Evolutionary conservation across 2,113 vertebrate genomes (phyloP).

Genomic region (Oreocharis arfaki): DNA sequence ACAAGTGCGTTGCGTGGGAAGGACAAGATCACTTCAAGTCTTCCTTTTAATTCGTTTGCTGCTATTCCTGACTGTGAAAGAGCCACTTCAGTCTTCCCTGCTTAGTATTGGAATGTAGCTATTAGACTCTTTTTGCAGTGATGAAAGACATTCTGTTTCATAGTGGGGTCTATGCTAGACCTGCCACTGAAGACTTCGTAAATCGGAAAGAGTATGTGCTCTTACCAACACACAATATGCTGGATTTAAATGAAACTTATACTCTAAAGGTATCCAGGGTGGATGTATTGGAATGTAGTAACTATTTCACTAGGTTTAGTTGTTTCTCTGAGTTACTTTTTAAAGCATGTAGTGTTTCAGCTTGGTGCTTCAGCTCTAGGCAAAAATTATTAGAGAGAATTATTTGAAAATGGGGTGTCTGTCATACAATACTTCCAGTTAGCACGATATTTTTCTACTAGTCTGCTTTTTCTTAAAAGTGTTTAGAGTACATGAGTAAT

Average conservation of each 20-base stretch:
- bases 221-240: rapidly evolving
- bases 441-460: not conserved
- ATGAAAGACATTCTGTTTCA: not conserved
- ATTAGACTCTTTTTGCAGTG: not conserved
- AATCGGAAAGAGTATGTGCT: not conserved
- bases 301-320: not conserved
- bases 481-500: not conserved
- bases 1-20: not conserved
- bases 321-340: not conserved
- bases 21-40: not conserved
- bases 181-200: not conserved
- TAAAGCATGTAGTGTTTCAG: not conserved
- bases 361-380: not conserved
- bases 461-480: not conserved
- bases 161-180: not conserved
- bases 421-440: not conserved
- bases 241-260: not conserved
- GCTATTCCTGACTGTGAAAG: not conserved
- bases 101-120: not conserved
- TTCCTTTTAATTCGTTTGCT: not conserved
- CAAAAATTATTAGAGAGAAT: not conserved
- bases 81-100: not conserved
- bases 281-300: not conserved
- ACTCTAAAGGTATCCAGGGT: not conserved
- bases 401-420: not conserved